Base-by-base conservation (phyloP, 2,888 invertebrate genomes). In the Drosophila birchii region DNA sequence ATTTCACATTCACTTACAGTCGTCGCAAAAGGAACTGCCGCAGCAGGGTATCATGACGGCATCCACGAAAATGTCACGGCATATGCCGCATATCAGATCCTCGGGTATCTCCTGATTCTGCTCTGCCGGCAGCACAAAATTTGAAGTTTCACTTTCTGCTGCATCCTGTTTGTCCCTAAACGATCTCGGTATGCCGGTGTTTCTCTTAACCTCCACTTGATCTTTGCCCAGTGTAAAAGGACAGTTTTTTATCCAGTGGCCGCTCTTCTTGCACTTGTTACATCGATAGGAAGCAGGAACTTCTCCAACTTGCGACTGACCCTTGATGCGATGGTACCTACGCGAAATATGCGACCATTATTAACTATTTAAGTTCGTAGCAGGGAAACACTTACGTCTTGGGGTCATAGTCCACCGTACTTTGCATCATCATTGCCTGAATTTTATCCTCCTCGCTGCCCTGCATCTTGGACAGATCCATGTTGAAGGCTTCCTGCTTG, bases 21-120 rank as follows among this genome's bases (percentile, higher is more conserved):
- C 99, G 93, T 99, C 99, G 93, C 99, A 99, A 93, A 98, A 99
- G 12, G 98, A 98, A 92, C 97, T 97, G 5, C 99, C 99, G 93
- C 99, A 99, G 92, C 99, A 99, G 0, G 98, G 98, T 91, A 98
- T 98, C 95, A 99, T 96, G 34, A 99, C 98, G 41, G 99, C 99
- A 93, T 99, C 99, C 0, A 96, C 95, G 75, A 99, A 94, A 44
- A 99, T 93, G 92, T 98, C 98, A 58, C 97, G 95, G 92, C 99
- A 99, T 66, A 99, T 95, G 66, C 96, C 96, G 93, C 99, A 99
- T 51, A 97, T 93, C 54, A 99, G 93, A 91, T 99, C 98, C 77
- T 97, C 96, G 0, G 99, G 99, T 62, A 99, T 96, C 86, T 96
- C 95, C 12, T 96, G 94, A 79, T 94, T 95, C 59, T 90, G 90